These are phyloP conservation scores for Rotaria macrura DNA, from an alignment of 2,888 invertebrate genomes.

Conservation along the genomic window DNA sequence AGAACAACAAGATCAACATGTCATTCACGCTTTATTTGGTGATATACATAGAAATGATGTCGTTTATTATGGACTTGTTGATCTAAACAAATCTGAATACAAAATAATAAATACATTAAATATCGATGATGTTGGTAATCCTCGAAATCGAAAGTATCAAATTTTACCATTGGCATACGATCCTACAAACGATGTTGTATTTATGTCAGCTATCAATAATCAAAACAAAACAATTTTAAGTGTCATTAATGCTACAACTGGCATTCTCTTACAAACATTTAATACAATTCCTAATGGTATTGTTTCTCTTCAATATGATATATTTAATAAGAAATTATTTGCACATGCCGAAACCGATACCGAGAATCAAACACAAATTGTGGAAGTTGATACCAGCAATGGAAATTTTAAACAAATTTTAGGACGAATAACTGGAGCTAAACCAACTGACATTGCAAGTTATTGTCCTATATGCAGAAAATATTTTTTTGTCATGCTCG, in stretches of 20 bases:
- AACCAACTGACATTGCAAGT: neutral
- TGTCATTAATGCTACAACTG: neutral
- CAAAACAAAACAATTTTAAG: neutral
- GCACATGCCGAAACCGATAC: neutral
- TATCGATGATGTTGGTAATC: neutral
- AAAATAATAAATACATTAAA: neutral
- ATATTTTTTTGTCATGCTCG: neutral
- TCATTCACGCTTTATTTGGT: neutral
- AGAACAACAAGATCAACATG: neutral
- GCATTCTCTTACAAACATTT: neutral
- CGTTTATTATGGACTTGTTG: neutral
- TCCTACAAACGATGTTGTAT: neutral
- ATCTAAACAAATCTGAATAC: neutral
- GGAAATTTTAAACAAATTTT: neutral
- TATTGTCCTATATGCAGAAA: constrained; percentile 7
- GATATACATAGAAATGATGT: neutral
- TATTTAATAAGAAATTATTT: neutral
- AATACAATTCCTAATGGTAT: neutral
- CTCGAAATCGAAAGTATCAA: neutral
- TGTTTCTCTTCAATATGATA: neutral
- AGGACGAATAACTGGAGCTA: neutral
- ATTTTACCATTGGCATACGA: neutral
- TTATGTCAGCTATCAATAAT: neutral
- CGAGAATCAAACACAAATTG: neutral
- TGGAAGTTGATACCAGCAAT: neutral